Conservation (phyloP, 37 sponge, comb jelly and placozoan species). For the Hexactinellida sp. region DNA sequence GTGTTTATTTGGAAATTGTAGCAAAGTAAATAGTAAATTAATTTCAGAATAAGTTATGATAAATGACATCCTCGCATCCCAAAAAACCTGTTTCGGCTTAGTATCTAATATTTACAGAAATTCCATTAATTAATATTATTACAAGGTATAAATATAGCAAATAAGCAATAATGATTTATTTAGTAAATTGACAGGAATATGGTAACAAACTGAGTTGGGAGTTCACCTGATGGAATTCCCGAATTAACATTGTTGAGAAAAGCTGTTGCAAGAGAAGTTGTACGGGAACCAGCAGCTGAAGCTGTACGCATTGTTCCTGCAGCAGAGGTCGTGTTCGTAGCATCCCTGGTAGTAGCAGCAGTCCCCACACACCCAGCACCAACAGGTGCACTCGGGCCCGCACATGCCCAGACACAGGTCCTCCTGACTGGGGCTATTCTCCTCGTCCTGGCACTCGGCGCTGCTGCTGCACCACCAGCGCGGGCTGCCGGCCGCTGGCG, state of each 20-base stretch:
- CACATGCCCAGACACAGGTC: constrained; percentile 59
- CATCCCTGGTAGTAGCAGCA: constrained; percentile 77
- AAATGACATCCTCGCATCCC: too few relatives aligned
- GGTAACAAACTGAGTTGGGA: too few relatives aligned
- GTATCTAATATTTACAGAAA: too few relatives aligned
- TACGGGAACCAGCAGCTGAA: constrained; percentile 41
- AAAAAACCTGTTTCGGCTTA: too few relatives aligned
- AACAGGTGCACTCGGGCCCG: constrained; percentile 52
- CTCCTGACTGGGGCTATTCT: constrained; percentile 1
- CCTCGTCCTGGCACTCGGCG: not conserved
- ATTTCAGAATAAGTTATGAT: too few relatives aligned
- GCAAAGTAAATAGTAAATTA: too few relatives aligned
- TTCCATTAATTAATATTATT: too few relatives aligned
- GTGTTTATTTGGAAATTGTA: too few relatives aligned
- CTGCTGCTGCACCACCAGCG: not conserved
- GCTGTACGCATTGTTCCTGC: constrained; percentile 28
- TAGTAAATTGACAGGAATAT: too few relatives aligned
- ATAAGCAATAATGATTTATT: too few relatives aligned
- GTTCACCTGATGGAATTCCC: too few relatives aligned
- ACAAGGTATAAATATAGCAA: too few relatives aligned
- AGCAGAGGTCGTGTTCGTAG: constrained; percentile 65
- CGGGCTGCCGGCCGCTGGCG: not conserved
- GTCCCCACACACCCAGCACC: constrained; percentile 74
- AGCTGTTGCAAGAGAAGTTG: constrained; percentile 33
- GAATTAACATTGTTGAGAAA: constrained; percentile 33